A percentile compares a stretch with the other conserved stretches of the same genome.
Conservation (phyloP, 2,888 invertebrate species). For the Apamea sordens region DNA sequence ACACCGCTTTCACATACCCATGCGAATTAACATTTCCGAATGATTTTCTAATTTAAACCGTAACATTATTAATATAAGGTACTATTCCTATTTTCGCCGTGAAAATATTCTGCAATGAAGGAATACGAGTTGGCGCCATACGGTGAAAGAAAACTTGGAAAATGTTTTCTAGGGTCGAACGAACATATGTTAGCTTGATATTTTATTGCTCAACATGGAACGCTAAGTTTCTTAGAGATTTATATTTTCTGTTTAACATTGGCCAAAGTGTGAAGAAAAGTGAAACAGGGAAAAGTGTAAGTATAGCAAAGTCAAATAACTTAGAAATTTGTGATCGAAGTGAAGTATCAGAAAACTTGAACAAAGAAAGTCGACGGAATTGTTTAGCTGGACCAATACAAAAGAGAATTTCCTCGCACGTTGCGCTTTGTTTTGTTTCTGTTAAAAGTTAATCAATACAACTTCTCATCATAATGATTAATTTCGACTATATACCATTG, state of each 20-base stretch:
- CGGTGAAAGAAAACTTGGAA: constrained; percentile 63
- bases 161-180: constrained; percentile 56
- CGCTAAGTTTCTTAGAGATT: constrained; percentile 42
- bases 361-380: constrained; percentile 40
- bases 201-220: constrained; percentile 59
- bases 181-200: constrained; percentile 62
- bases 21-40: constrained; percentile 37
- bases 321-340: constrained; percentile 53
- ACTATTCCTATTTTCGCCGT: constrained; percentile 9
- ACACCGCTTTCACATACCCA: constrained; percentile 47
- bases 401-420: constrained; percentile 26
- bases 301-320: constrained; percentile 47
- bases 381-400: constrained; percentile 23
- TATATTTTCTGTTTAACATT: constrained; percentile 44
- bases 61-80: constrained; percentile 39
- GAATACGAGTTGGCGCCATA: constrained; percentile 53
- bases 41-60: constrained; percentile 44
- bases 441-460: constrained; percentile 33
- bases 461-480: constrained; percentile 25
- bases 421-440: constrained; percentile 22
- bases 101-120: constrained; percentile 38
- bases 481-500: constrained; percentile 13
- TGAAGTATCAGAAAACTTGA: constrained; percentile 40
- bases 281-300: constrained; percentile 28
- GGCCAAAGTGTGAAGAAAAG: constrained; percentile 28